phyloP scores from a whole-genome alignment of 2,888 invertebrate species.

The Andrena chrysosceles region DNA sequence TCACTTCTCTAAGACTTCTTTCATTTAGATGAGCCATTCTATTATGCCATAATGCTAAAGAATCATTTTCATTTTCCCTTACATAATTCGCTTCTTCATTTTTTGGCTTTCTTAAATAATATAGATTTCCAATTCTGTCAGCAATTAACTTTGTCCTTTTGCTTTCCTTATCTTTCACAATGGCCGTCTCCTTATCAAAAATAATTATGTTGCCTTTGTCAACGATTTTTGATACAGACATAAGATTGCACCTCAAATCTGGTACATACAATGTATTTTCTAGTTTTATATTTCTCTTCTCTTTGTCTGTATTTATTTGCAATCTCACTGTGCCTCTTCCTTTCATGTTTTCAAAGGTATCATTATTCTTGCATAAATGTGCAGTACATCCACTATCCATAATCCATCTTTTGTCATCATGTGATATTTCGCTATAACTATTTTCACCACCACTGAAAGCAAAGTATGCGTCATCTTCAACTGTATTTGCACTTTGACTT shows the following conservation, averaged over 20 bases:
- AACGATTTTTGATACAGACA: neutral
- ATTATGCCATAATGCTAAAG: neutral
- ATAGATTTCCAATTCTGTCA: neutral
- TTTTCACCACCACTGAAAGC: too few relatives aligned
- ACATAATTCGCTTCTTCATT: neutral
- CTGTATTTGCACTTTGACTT: too few relatives aligned
- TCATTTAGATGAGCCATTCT: constrained; percentile 13
- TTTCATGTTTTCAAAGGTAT: too few relatives aligned
- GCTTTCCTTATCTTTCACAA: neutral
- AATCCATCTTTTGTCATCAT: too few relatives aligned
- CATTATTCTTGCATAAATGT: too few relatives aligned
- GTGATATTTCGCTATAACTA: too few relatives aligned
- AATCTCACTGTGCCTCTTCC: too few relatives aligned
- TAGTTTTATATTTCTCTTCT: neutral
- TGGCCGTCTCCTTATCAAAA: neutral
- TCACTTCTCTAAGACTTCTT: neutral
- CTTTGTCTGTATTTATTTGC: too few relatives aligned
- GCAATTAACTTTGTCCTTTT: neutral
- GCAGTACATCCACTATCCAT: too few relatives aligned
- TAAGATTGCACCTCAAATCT: neutral
- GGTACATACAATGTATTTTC: neutral
- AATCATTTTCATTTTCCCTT: neutral
- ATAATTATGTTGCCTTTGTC: neutral
- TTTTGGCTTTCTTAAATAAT: neutral
- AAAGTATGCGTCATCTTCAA: too few relatives aligned